Evolutionary conservation across 2,888 invertebrate genomes (phyloP), one percentile per base, ranked within the genome.

Genomic region (Euplexia lucipara): DNA sequence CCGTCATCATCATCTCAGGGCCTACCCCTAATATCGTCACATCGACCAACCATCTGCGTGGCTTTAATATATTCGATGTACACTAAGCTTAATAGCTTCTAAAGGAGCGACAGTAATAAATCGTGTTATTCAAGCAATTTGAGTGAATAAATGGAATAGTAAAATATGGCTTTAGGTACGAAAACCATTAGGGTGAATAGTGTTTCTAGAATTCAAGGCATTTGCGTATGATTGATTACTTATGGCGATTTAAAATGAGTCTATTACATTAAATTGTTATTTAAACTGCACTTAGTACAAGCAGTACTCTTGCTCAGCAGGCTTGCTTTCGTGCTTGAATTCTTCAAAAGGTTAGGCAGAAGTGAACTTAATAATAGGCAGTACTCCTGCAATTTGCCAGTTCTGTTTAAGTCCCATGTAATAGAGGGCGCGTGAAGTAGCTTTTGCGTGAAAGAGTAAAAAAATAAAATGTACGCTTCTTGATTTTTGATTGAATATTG

Each of bases 31-130:
- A 5, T 5, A 26, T 26, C 26, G 26, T 5, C 26, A 2, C 26
- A 26, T 26, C 26, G 5, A 10, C 41, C 37, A 6, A 51, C 35
- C 47, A 63, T 58, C 74, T 68, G 35, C 57, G 63, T 47, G 42
- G 52, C 41, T 78, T 57, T 75, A 73, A 73, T 78, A 75, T 63
- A 73, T 78, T 73, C 63, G 60, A 57, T 68, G 63, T 78, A 53
- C 60, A 77, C 59, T 68, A 78, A 73, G 57, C 74, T 58, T 75
- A 77, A 77, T 60, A 68, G 78, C 52, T 39, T 60, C 39, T 35
- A 61, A 58, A 67, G 56, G 51, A 59, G 49, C 52, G 56, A 77
- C 56, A 45, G 47, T 61, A 66, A 75, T 77, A 73, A 75, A 75
- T 72, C 58, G 48, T 39, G 62, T 67, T 63, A 73, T 75, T 72